phyloP scores from a whole-genome alignment of 2,113 vertebrate species.

The Picathartes gymnocephalus region DNA sequence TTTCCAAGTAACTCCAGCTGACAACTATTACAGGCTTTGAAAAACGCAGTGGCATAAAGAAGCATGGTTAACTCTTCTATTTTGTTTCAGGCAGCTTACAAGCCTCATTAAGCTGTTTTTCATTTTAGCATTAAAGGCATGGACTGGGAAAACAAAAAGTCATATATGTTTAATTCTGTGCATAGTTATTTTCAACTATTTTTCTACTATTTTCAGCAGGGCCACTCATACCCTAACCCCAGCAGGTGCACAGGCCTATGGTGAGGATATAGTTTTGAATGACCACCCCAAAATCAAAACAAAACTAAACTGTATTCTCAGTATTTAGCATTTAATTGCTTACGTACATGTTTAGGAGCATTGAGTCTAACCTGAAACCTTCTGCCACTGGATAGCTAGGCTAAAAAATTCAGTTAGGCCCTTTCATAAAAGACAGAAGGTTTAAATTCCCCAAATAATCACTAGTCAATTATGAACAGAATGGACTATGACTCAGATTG shows the following conservation, averaged over 20 bases:
- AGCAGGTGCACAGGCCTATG: not conserved
- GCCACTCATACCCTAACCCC: not conserved
- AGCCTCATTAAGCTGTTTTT: not conserved
- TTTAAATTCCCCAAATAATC: not conserved
- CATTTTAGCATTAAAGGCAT: not conserved
- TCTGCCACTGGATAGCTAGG: not conserved
- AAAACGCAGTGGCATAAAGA: not conserved
- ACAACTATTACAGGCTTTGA: not conserved
- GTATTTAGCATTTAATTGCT: not conserved
- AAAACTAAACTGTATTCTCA: not conserved
- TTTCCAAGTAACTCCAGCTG: not conserved
- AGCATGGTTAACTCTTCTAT: not conserved
- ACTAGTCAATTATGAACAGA: not conserved
- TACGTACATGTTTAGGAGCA: not conserved
- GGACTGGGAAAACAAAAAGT: not conserved
- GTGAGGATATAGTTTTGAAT: not conserved
- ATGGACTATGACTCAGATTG: not conserved
- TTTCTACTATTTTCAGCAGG: no score
- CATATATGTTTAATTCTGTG: not conserved
- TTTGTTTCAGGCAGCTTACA: not conserved
- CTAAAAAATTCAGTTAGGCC: not conserved
- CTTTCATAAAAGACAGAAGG: not conserved
- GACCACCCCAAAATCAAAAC: not conserved
- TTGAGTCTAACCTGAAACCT: not conserved
- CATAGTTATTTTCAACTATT: not conserved